Percentiles rank a stretch among this genome's conserved stretches.
phyloP scores from a whole-genome alignment of 2,797 vertebrate species.

The Neoniphon sammara region DNA sequence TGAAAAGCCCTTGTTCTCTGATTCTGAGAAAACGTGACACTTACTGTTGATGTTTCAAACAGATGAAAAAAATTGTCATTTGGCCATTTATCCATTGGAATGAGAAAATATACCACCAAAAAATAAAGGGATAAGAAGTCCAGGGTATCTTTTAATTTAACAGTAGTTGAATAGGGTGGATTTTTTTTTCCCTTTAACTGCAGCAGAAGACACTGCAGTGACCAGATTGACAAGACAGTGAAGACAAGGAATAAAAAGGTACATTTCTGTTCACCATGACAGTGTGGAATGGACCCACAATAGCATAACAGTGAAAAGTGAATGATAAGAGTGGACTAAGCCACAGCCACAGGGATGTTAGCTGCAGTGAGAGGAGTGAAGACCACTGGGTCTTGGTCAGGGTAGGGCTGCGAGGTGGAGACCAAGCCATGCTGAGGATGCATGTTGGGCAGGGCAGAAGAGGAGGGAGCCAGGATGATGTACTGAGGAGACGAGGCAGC shows the following conservation, averaged over 20 bases:
- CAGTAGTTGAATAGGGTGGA: not conserved
- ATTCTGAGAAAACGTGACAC: too few relatives aligned
- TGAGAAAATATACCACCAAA: too few relatives aligned
- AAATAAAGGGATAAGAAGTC: too few relatives aligned
- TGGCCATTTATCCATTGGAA: too few relatives aligned
- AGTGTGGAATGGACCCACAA: not conserved
- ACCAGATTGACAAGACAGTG: not conserved
- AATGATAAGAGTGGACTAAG: constrained; percentile 7
- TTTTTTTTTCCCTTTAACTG: constrained; percentile 31
- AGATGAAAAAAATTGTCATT: too few relatives aligned
- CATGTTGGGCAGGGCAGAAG: constrained; percentile 8
- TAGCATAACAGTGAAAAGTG: not conserved
- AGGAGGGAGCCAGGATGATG: constrained; percentile 59
- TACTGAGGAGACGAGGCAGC: constrained; percentile 60
- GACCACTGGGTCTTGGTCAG: constrained; percentile 50
- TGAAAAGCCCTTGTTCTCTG: too few relatives aligned
- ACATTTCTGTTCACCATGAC: not conserved
- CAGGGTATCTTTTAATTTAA: too few relatives aligned
- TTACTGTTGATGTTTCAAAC: too few relatives aligned
- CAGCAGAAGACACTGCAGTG: not conserved
- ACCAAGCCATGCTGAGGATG: constrained; percentile 1
- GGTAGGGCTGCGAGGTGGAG: constrained; percentile 16
- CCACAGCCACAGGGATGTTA: constrained; percentile 43
- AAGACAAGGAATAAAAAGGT: not conserved
- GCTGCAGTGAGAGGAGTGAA: constrained; percentile 63